phyloP scores from a whole-genome alignment of 2,888 invertebrate species.

The Ichneumon xanthorius region DNA sequence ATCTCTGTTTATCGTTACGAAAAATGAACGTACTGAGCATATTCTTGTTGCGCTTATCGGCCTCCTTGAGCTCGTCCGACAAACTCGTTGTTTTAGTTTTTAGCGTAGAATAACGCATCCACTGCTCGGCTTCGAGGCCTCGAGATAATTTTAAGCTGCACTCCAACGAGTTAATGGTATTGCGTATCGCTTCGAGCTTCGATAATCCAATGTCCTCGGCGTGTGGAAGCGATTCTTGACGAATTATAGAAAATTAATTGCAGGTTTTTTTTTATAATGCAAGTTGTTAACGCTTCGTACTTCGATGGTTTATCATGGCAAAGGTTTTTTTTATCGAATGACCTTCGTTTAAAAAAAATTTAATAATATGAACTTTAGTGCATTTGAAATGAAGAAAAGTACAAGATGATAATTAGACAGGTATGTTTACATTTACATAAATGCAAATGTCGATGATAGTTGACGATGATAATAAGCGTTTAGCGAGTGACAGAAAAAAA shows the following conservation, averaged over 20 bases:
- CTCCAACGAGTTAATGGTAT: conserved; percentile 70
- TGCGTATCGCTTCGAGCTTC: conserved; percentile 61
- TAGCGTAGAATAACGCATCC: conserved; percentile 71
- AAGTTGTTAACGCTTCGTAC: neutral
- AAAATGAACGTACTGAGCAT: conserved; percentile 75
- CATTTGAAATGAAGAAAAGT: neutral
- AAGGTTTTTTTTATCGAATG: neutral
- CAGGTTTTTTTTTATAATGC: neutral
- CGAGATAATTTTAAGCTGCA: conserved; percentile 72
- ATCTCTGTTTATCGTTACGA: neutral
- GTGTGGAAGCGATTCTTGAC: conserved; percentile 1
- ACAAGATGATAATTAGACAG: neutral
- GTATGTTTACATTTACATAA: neutral
- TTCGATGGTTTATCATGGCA: conserved; percentile 9
- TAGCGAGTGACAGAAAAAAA: neutral
- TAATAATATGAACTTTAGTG: neutral
- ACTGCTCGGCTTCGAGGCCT: conserved; percentile 72
- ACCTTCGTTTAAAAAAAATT: neutral
- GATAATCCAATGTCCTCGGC: conserved; percentile 37
- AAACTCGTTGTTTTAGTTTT: conserved; percentile 69
- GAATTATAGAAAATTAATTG: neutral
- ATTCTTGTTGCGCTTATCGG: conserved; percentile 75
- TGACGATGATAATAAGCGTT: neutral
- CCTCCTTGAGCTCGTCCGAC: conserved; percentile 72
- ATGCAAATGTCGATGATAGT: neutral